Evolutionary conservation across 1,140 invertebrate genomes (phyloP).

Genomic region (Apolygus lucorum): DNA sequence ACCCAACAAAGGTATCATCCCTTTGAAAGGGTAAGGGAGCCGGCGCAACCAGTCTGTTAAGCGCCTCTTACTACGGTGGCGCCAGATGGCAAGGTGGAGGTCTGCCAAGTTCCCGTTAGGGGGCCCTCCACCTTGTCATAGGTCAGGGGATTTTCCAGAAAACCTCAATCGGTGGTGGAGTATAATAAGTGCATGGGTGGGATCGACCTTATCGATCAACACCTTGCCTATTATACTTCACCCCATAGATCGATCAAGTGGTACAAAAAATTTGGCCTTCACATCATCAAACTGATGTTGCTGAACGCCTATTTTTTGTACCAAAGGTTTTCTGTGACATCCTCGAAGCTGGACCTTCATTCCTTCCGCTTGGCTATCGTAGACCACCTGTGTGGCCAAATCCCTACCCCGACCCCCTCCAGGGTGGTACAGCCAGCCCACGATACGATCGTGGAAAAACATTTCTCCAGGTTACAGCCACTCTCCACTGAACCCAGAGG

Average conservation of each 20-base stretch:
- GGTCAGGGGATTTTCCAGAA: too few species aligned
- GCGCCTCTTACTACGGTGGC: slow-evolving; percentile 35
- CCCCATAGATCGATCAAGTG: slow-evolving; percentile 24
- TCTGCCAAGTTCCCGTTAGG: too few species aligned
- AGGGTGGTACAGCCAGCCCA: neutral
- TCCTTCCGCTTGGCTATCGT: neutral
- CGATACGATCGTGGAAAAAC: neutral
- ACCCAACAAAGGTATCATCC: slow-evolving; percentile 34
- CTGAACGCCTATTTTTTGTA: neutral
- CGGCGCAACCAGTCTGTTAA: slow-evolving; percentile 38
- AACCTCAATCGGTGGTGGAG: slow-evolving; percentile 36
- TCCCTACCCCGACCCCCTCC: neutral
- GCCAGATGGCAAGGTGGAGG: too few species aligned
- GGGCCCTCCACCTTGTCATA: slow-evolving; percentile 34
- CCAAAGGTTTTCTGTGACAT: neutral
- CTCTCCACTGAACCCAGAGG: neutral
- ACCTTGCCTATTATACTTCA: slow-evolving; percentile 38
- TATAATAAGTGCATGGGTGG: slow-evolving; percentile 40
- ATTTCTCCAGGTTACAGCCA: neutral
- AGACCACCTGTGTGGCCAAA: neutral
- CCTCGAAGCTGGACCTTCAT: neutral
- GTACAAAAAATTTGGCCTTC: slow-evolving; percentile 26
- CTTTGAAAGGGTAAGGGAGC: slow-evolving; percentile 42
- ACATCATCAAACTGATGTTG: neutral
- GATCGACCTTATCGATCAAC: slow-evolving; percentile 40